Percentiles rank a stretch among this genome's conserved stretches.
Evolutionary conservation across 2,888 invertebrate genomes (phyloP).

Genomic region (Drosophila ezoana): DNA sequence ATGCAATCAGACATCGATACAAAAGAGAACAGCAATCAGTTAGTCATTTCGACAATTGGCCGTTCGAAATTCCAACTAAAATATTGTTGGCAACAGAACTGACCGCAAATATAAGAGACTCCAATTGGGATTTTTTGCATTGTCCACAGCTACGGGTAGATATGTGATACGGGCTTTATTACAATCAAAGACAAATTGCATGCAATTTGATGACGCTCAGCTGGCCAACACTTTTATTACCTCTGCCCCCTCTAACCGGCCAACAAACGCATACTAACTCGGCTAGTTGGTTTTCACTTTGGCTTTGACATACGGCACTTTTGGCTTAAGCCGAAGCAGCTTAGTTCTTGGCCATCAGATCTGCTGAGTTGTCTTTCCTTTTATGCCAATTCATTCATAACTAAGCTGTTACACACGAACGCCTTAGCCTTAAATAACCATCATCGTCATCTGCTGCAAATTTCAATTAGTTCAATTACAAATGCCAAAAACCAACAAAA

Average conservation of each 20-base stretch:
- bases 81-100: background rate
- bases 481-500: slow-evolving; percentile 21
- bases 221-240: slow-evolving; percentile 32
- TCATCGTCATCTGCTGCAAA: slow-evolving; percentile 18
- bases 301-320: slow-evolving; percentile 8
- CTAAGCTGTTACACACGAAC: slow-evolving; percentile 29
- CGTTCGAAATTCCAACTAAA: slow-evolving; percentile 12
- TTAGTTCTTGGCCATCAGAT: slow-evolving; percentile 6
- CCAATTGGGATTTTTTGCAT: slow-evolving; percentile 8
- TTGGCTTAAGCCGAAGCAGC: slow-evolving; percentile 2
- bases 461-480: slow-evolving; percentile 75
- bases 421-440: slow-evolving; percentile 19
- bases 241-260: background rate
- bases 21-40: slow-evolving; percentile 41
- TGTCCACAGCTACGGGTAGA: background rate
- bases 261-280: background rate
- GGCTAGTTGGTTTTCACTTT: slow-evolving; percentile 30
- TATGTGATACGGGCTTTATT: slow-evolving; percentile 19
- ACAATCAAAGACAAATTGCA: slow-evolving; percentile 57
- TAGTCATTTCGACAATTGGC: slow-evolving; percentile 32
- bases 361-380: slow-evolving; percentile 11
- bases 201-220: slow-evolving; percentile 23
- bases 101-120: slow-evolving; percentile 28
- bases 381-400: slow-evolving; percentile 27
- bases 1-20: slow-evolving; percentile 44